A percentile compares a stretch with the other conserved stretches of the same genome.
These are phyloP conservation scores for Axis porcinus DNA, from an alignment of 2,113 vertebrate genomes.

Conservation along the genomic window DNA sequence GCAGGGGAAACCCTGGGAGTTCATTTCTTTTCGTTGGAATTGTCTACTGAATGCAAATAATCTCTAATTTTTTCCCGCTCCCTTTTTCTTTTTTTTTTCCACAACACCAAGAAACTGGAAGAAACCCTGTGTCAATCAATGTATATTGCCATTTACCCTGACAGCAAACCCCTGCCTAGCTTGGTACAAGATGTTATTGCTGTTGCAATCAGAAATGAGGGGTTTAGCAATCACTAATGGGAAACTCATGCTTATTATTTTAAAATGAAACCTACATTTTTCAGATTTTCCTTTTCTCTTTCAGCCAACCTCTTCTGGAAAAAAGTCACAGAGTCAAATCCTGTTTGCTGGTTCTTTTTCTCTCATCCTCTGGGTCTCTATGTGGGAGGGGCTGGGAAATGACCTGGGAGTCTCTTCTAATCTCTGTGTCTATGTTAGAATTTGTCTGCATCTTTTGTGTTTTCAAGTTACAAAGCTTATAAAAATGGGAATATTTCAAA, in stretches of 20 bases:
- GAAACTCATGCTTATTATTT: not conserved
- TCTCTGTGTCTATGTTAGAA: not conserved
- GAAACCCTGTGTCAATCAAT: not conserved
- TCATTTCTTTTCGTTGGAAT: not conserved
- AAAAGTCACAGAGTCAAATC: not conserved
- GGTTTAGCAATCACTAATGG: not conserved
- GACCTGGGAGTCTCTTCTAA: not conserved
- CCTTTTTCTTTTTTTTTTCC: not conserved
- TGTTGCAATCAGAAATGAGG: not conserved
- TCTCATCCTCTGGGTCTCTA: not conserved
- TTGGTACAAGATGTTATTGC: not conserved
- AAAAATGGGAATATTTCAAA: not conserved
- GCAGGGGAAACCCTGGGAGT: not conserved
- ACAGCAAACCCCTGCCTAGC: not conserved
- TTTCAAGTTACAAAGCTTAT: not conserved
- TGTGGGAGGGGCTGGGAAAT: no score
- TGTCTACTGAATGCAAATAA: not conserved
- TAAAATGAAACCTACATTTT: not conserved
- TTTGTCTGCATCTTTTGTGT: not conserved
- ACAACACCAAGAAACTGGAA: not conserved
- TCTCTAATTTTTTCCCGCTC: not conserved
- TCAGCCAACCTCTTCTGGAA: not conserved
- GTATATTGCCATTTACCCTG: not conserved
- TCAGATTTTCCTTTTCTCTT: not conserved
- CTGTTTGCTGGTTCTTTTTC: not conserved